Percentiles rank a stretch among this genome's conserved stretches.
Evolutionary conservation across 2,797 vertebrate genomes (phyloP).

Genomic region (Prunella strophiata): DNA sequence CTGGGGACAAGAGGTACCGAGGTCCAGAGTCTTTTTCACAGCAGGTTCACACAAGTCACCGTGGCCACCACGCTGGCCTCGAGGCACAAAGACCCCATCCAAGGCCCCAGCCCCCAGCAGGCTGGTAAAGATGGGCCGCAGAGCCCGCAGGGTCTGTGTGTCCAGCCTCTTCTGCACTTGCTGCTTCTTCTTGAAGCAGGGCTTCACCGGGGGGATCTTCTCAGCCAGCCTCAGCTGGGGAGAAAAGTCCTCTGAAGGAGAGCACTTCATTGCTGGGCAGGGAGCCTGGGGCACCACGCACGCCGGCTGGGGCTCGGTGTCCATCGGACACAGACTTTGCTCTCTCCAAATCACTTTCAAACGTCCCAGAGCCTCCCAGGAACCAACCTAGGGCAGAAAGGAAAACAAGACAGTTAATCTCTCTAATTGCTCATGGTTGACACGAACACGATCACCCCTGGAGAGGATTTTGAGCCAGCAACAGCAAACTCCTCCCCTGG

Average conservation of each 20-base stretch:
- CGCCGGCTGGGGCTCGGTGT: slow-evolving; percentile 73
- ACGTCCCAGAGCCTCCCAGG: slow-evolving; percentile 41
- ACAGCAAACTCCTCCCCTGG: slow-evolving; percentile 52
- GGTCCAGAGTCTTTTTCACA: slow-evolving; percentile 86
- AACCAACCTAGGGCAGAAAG: slow-evolving; percentile 46
- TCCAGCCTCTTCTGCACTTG: slow-evolving; percentile 87
- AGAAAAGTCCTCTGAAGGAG: slow-evolving; percentile 79
- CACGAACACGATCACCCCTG: slow-evolving; percentile 59
- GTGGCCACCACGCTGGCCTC: slow-evolving; percentile 78
- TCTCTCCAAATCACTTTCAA: slow-evolving; percentile 54
- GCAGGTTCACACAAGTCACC: slow-evolving; percentile 84
- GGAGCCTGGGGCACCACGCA: slow-evolving; percentile 68
- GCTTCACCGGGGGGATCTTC: slow-evolving; percentile 92
- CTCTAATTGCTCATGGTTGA: slow-evolving; percentile 54
- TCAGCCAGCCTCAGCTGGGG: slow-evolving; percentile 83
- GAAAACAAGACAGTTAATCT: slow-evolving; percentile 59
- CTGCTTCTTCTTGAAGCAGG: slow-evolving; percentile 97
- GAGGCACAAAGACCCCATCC: slow-evolving; percentile 89
- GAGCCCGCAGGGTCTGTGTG: slow-evolving; percentile 86
- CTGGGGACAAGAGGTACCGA: slow-evolving; percentile 83
- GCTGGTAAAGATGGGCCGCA: slow-evolving; percentile 91
- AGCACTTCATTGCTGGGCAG: slow-evolving; percentile 44
- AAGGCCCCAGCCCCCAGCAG: slow-evolving; percentile 87
- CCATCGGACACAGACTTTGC: slow-evolving; percentile 78
- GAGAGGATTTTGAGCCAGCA: slow-evolving; percentile 60